Evolutionary conservation across 2,113 vertebrate genomes (phyloP).

Genomic region (Paradisaea rubra): DNA sequence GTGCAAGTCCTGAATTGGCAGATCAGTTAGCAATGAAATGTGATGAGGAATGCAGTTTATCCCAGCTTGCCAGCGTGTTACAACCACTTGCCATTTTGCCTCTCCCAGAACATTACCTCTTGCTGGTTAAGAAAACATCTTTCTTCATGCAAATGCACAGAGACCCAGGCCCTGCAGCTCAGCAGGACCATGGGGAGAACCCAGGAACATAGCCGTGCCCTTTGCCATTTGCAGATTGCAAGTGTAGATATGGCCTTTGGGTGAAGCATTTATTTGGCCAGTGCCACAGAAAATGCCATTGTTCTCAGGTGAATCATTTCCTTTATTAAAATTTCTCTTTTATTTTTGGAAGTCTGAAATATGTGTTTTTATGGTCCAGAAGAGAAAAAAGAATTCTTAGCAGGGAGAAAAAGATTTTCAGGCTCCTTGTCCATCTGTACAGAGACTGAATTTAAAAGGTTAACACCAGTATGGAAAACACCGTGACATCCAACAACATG

Average conservation of each 20-base stretch:
- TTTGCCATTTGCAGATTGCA: neutral
- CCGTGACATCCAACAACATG: neutral
- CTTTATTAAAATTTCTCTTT: neutral
- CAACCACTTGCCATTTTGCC: neutral
- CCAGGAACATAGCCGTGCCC: neutral
- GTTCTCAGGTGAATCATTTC: neutral
- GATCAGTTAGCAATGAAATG: neutral
- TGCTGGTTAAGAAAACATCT: neutral
- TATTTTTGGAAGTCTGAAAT: conserved; percentile 1
- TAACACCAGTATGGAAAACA: conserved; percentile 15
- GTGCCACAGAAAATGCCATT: conserved; percentile 21
- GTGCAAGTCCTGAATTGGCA: neutral
- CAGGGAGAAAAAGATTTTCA: conserved; percentile 37
- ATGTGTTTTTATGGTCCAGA: neutral
- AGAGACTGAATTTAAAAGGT: conserved; percentile 55
- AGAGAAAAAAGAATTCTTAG: conserved; percentile 42
- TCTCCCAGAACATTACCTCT: neutral
- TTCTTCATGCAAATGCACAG: neutral
- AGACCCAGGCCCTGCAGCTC: neutral
- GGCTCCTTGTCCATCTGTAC: conserved; percentile 34
- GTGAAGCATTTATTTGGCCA: neutral
- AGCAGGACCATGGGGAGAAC: neutral
- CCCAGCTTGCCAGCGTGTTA: neutral
- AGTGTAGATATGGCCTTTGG: neutral
- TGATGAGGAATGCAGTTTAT: neutral